phyloP scores from a whole-genome alignment of 2,888 invertebrate genomes.

The Macrophya alboannulata region DNA sequence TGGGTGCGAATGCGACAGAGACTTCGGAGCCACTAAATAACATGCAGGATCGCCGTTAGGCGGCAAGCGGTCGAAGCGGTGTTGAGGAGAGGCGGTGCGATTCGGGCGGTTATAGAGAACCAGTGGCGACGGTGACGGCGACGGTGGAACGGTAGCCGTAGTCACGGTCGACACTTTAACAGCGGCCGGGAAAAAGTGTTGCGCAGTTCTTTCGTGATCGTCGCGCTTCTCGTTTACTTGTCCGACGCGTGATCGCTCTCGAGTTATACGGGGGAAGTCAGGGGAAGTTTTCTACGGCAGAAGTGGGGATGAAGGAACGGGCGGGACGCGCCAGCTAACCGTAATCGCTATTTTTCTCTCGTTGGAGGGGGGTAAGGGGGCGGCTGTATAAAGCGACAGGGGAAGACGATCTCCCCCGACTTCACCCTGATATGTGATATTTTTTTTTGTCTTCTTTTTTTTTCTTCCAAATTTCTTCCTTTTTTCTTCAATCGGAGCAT shows the following conservation, averaged over 20 bases:
- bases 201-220: slow-evolving; percentile 71
- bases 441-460: neutral
- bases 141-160: slow-evolving; percentile 40
- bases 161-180: slow-evolving; percentile 54
- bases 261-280: slow-evolving; percentile 71
- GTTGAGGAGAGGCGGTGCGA: slow-evolving; percentile 48
- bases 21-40: slow-evolving; percentile 63
- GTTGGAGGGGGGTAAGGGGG: slow-evolving; percentile 14
- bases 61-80: slow-evolving; percentile 43
- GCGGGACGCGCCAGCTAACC: slow-evolving; percentile 15
- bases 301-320: slow-evolving; percentile 60
- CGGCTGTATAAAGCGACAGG: neutral
- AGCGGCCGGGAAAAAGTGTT: slow-evolving; percentile 63
- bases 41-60: slow-evolving; percentile 58
- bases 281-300: slow-evolving; percentile 65
- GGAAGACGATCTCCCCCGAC: slow-evolving; percentile 35
- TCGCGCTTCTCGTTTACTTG: slow-evolving; percentile 68
- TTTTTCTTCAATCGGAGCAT: slow-evolving; percentile 1
- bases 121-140: slow-evolving; percentile 19
- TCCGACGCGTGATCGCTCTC: slow-evolving; percentile 63
- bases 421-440: slow-evolving; percentile 36
- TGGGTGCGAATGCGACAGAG: slow-evolving; percentile 60
- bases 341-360: slow-evolving; percentile 56
- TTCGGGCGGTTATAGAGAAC: slow-evolving; percentile 38
- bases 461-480: neutral